phyloP scores from a whole-genome alignment of 1,140 invertebrate genomes.

The Octopus sinensis region DNA sequence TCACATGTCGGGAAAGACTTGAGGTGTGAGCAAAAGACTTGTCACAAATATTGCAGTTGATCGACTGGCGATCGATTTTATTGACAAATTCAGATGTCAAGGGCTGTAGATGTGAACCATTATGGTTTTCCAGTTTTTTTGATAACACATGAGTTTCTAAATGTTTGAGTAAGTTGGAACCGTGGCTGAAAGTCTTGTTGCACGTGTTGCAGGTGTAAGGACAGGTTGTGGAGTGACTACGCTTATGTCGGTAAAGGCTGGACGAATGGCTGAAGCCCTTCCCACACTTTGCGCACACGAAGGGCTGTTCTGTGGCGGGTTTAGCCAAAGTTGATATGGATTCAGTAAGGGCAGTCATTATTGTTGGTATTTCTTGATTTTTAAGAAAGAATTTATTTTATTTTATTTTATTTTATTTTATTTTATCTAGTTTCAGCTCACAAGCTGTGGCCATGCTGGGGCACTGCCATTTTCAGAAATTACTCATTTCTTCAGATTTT shows the following conservation, averaged over 20 bases:
- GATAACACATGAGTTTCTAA: not conserved
- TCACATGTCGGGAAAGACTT: not conserved
- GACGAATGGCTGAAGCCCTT: not conserved
- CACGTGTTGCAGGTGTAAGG: not conserved
- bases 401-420: no score
- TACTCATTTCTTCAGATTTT: no score
- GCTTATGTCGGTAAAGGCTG: not conserved
- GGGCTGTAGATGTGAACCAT: not conserved
- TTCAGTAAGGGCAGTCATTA: no score
- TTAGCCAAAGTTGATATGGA: no score
- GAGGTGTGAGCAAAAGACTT: constrained; percentile 5
- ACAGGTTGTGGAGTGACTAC: not conserved
- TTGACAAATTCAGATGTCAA: not conserved
- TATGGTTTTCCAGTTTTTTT: not conserved
- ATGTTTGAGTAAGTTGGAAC: not conserved
- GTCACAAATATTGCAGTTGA: not conserved
- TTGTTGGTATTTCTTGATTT: no score
- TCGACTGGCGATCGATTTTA: not conserved
- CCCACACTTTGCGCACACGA: not conserved
- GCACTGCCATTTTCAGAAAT: no score
- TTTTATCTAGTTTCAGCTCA: no score
- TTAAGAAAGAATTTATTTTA: no score
- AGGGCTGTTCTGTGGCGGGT: not conserved
- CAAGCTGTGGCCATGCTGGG: no score
- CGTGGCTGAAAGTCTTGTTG: not conserved